Evolutionary conservation across 2,113 vertebrate species (phyloP), one percentile per base, ranked within the genome.

Genomic region (Pomatorhinus ruficollis): DNA sequence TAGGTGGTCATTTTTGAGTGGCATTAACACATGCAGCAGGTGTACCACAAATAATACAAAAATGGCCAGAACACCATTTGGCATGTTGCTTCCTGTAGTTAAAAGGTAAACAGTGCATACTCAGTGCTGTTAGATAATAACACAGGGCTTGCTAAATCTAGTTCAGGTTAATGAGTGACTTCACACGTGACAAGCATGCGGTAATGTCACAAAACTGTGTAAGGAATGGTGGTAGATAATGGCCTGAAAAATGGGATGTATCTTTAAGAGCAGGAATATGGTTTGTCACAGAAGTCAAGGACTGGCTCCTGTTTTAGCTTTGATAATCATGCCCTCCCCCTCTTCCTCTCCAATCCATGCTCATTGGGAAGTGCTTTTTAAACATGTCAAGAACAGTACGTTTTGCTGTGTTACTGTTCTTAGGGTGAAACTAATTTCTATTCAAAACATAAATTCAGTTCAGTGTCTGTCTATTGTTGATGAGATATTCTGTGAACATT

Each of bases 271-370:
- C 28, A 33, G 11, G 24, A 31, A 40, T 77, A 31, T 11, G 9
- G 9, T 60, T 80, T 75, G 18, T 50, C 49, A 54, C 28, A 71
- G 20, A 75, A 79, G 13, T 61, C 25, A 63, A 65, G 10, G 56
- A 50, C 5, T 66, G 35, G 16, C 6, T 90, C 37, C 14, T 52
- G 8, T 13, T 85, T 82, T 33, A 76, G 10, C 16, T 72, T 44
- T 76, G 21, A 27, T 74, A 76, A 78, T 57, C 12, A 27, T 17
- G 20, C 5, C 7, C 19, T 33, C 16, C 4, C 7, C 9, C 12
- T 15, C 5, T 22, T 39, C 13, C 8, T n/a, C 37, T 35, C 10
- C 0, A 0, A 17, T 4, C 10, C 33, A 15, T 17, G 24, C 17
- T 35, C n/a, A 49, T 1, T 19, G 16, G 39, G 24, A 83, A 72